A percentile compares a stretch with the other conserved stretches of the same genome.
These are phyloP conservation scores for Drosophila subobscura DNA, from an alignment of 1,140 invertebrate species.

Conservation along the genomic window DNA sequence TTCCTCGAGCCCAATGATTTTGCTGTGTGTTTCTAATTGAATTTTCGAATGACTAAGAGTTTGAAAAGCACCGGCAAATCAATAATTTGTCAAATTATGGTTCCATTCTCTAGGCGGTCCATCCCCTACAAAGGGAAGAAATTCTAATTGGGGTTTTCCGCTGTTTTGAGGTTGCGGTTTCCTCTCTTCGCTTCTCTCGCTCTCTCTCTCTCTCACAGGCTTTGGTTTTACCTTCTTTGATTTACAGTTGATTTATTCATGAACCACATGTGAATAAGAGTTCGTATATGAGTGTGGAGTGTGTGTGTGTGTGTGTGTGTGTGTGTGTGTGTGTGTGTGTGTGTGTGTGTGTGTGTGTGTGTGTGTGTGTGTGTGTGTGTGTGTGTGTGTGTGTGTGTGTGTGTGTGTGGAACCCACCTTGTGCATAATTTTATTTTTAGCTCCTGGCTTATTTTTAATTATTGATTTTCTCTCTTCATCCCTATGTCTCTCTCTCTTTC, in stretches of 20 bases:
- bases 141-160: conserved; percentile 69
- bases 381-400: conserved; percentile 8
- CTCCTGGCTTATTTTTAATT: conserved; percentile 66
- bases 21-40: conserved; percentile 33
- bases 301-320: conserved; percentile 14
- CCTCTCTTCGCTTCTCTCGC: conserved; percentile 2
- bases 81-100: conserved; percentile 43
- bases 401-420: conserved; percentile 29
- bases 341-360: conserved; percentile 6
- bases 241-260: conserved; percentile 69
- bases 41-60: conserved; percentile 39
- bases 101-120: conserved; percentile 7
- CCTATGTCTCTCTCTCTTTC: background rate
- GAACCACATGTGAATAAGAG: conserved; percentile 10
- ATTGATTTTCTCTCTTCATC: conserved; percentile 53
- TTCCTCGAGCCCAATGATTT: conserved; percentile 4
- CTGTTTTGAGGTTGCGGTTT: conserved; percentile 36
- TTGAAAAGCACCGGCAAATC: conserved; percentile 28
- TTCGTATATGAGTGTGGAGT: background rate
- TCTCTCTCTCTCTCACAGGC: conserved; percentile 2
- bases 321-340: conserved; percentile 4
- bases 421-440: conserved; percentile 65
- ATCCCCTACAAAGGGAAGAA: background rate
- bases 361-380: conserved; percentile 6
- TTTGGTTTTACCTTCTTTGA: conserved; percentile 20